Conservation (phyloP, 1,140 invertebrate genomes). For the Drosophila azteca region DNA sequence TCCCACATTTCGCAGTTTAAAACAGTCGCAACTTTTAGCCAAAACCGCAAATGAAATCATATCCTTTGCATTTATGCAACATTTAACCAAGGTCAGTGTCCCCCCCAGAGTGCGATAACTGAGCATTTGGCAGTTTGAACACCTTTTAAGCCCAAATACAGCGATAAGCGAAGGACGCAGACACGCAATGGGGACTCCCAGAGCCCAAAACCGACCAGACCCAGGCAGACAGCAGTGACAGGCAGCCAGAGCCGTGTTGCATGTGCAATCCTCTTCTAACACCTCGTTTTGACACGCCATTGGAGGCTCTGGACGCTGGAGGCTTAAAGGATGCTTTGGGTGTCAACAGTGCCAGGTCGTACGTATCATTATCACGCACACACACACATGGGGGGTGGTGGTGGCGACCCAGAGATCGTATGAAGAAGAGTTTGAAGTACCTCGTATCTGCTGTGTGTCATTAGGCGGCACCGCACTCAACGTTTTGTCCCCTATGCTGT, state of each 20-base stretch:
- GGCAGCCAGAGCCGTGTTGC: conserved; percentile 40
- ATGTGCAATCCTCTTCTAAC: conserved; percentile 42
- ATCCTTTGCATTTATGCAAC: background rate
- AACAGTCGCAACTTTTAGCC: no score
- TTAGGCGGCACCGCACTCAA: conserved; percentile 59
- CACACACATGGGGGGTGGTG: conserved; percentile 3
- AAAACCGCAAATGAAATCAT: background rate
- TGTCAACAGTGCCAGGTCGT: conserved; percentile 58
- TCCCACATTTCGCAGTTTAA: no score
- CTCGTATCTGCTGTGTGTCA: conserved; percentile 54
- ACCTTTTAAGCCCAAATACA: conserved; percentile 48
- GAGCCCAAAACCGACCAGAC: no score
- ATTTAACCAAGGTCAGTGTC: conserved; percentile 13
- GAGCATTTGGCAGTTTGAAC: conserved; percentile 73
- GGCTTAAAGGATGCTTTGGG: conserved; percentile 60
- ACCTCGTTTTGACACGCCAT: conserved; percentile 63
- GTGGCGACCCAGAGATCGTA: conserved; percentile 26
- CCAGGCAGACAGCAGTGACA: conserved; percentile 15
- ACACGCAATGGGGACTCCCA: conserved; percentile 56
- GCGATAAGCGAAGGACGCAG: conserved; percentile 51
- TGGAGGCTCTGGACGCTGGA: background rate
- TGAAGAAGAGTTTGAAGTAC: conserved; percentile 31
- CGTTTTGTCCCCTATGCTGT: conserved; percentile 40
- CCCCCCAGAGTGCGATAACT: conserved; percentile 54
- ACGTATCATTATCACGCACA: conserved; percentile 73